phyloP scores from a whole-genome alignment of 2,113 vertebrate genomes.

The Ceuthmochares aereus region DNA sequence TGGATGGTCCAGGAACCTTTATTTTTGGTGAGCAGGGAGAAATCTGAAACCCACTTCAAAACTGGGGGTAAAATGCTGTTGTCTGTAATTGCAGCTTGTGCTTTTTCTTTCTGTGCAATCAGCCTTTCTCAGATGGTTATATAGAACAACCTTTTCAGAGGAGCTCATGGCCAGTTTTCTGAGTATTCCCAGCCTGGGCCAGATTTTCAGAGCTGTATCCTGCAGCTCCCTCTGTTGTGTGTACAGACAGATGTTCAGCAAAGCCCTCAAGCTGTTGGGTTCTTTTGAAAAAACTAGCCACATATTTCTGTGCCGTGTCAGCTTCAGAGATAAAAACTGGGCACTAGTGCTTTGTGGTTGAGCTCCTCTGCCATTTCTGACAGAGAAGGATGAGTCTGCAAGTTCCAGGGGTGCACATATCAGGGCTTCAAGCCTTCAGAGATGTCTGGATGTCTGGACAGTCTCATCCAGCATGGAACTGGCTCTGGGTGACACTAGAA shows the following conservation, averaged over 20 bases:
- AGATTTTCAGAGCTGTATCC: not conserved
- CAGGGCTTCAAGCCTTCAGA: not conserved
- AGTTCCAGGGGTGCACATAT: not conserved
- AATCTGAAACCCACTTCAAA: not conserved
- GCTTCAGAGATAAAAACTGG: not conserved
- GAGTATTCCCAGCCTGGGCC: not conserved
- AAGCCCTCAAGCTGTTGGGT: constrained; percentile 11
- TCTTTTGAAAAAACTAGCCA: not conserved
- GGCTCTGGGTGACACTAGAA: not conserved
- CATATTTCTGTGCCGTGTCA: not conserved
- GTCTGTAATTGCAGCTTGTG: not conserved
- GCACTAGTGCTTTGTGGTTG: not conserved
- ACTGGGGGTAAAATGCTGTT: not conserved
- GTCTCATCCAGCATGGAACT: not conserved
- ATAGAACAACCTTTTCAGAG: not conserved
- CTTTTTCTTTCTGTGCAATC: not conserved
- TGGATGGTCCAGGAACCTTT: not conserved
- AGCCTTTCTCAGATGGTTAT: not conserved
- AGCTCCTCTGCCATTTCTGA: not conserved
- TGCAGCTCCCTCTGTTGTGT: not conserved
- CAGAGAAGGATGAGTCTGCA: not conserved
- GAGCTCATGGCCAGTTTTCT: not conserved
- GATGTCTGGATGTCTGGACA: not conserved
- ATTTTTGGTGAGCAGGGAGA: not conserved
- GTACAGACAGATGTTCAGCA: not conserved